Evolutionary conservation across 2,888 invertebrate genomes (phyloP).

Genomic region (Priocnemis perturbator): DNA sequence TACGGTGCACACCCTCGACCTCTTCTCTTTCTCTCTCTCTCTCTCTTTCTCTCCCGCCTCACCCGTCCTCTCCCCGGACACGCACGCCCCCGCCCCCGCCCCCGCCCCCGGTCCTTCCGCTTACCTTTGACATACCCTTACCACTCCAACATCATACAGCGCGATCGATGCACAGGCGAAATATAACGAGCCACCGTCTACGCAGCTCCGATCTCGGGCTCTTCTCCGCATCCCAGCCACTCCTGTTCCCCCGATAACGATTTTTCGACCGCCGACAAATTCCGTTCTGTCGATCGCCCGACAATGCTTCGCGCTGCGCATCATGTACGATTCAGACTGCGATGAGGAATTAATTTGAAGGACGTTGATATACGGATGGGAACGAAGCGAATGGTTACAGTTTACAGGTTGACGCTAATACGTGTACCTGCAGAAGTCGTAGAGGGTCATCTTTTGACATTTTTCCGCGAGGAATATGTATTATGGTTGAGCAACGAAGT

Average conservation of each 20-base stretch:
- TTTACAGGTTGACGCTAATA: too few relatives aligned
- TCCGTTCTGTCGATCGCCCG: background rate
- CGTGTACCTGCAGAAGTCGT: too few relatives aligned
- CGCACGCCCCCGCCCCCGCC: constrained; percentile 17
- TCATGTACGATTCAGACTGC: too few relatives aligned
- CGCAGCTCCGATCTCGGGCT: constrained; percentile 24
- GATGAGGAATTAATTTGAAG: too few relatives aligned
- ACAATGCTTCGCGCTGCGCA: too few relatives aligned
- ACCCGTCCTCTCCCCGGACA: background rate
- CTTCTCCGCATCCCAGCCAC: background rate
- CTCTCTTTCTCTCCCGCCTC: background rate
- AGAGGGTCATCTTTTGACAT: too few relatives aligned
- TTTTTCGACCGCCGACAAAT: background rate
- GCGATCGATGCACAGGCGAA: constrained; percentile 53
- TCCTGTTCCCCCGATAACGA: constrained; percentile 19
- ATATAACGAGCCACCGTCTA: constrained; percentile 38
- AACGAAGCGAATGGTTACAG: too few relatives aligned
- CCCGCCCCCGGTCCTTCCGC: constrained; percentile 25
- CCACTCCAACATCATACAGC: constrained; percentile 42
- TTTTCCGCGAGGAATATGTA: too few relatives aligned
- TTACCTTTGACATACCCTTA: constrained; percentile 59
- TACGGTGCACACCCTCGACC: constrained; percentile 30
- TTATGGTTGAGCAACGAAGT: too few relatives aligned
- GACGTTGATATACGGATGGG: too few relatives aligned
- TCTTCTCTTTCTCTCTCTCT: constrained; percentile 6